Evolutionary conservation across 2,797 vertebrate species (phyloP).

Genomic region (Oreonectes daqikongensis): DNA sequence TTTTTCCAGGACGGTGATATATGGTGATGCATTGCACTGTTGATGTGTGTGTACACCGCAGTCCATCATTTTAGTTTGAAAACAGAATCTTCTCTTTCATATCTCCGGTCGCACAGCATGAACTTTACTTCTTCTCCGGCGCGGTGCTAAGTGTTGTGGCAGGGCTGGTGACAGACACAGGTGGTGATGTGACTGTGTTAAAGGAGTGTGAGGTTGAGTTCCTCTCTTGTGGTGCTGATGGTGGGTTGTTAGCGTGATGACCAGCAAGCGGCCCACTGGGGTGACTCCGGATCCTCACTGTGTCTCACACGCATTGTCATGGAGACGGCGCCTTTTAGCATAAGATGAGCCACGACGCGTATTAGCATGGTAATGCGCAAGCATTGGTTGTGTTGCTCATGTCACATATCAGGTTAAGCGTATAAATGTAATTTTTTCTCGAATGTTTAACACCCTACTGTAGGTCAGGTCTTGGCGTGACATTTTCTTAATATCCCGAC

Average conservation of each 20-base stretch:
- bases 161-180: conserved; percentile 50
- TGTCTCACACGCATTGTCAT: conserved; percentile 41
- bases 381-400: background rate
- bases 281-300: conserved; percentile 26
- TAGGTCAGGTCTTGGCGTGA: conserved; percentile 16
- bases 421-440: conserved; percentile 7
- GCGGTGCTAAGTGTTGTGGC: conserved; percentile 26
- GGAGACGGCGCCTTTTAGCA: conserved; percentile 31
- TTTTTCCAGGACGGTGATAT: conserved; percentile 19
- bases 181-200: conserved; percentile 52
- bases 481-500: conserved; percentile 28
- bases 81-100: conserved; percentile 34
- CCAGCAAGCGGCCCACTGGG: conserved; percentile 25
- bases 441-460: conserved; percentile 15
- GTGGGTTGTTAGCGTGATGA: conserved; percentile 49
- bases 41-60: conserved; percentile 38
- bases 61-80: conserved; percentile 35
- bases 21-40: conserved; percentile 31
- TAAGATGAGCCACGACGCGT: background rate
- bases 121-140: conserved; percentile 29
- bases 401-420: conserved; percentile 3
- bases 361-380: conserved; percentile 17
- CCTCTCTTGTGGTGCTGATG: conserved; percentile 55
- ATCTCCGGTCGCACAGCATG: conserved; percentile 34
- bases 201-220: conserved; percentile 54